phyloP scores from a whole-genome alignment of 2,797 vertebrate genomes.

The Valencia hispanica region DNA sequence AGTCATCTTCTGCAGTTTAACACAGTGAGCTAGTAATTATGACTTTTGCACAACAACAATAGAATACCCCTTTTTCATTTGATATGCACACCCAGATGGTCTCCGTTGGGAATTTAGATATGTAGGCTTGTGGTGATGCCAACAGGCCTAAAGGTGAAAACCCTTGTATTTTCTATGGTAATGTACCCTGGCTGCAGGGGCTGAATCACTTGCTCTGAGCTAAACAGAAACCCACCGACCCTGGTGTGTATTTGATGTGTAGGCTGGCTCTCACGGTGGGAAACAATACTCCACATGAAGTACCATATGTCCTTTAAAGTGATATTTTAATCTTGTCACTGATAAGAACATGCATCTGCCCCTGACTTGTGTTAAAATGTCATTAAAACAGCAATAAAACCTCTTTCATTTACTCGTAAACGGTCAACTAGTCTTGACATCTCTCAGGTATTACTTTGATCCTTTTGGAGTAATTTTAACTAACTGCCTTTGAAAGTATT shows the following conservation, averaged over 20 bases:
- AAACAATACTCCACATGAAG: conserved; percentile 11
- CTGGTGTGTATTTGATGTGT: conserved; percentile 20
- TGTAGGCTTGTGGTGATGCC: conserved; percentile 31
- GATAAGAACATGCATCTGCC: not conserved
- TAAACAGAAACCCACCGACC: conserved; percentile 32
- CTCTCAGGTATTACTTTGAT: conserved; percentile 21
- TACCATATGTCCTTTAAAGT: not conserved
- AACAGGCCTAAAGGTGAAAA: conserved; percentile 30
- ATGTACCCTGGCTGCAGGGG: conserved; percentile 23
- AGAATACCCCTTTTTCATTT: not conserved
- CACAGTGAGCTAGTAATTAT: not conserved
- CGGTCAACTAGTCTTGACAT: not conserved
- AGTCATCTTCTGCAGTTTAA: not conserved
- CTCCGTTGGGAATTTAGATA: not conserved
- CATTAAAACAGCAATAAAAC: not conserved
- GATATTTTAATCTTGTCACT: not conserved
- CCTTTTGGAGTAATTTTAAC: conserved; percentile 1
- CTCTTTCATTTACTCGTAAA: not conserved
- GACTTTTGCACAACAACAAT: not conserved
- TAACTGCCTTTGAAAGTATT: not conserved
- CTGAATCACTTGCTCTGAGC: conserved; percentile 29
- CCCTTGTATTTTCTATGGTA: conserved; percentile 37
- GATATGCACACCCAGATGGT: not conserved
- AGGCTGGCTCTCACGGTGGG: conserved; percentile 4
- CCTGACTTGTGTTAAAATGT: not conserved